Evolutionary conservation across 2,797 vertebrate genomes (phyloP), one percentile per base, ranked within the genome.

Genomic region (Oreonectes daqikongensis): DNA sequence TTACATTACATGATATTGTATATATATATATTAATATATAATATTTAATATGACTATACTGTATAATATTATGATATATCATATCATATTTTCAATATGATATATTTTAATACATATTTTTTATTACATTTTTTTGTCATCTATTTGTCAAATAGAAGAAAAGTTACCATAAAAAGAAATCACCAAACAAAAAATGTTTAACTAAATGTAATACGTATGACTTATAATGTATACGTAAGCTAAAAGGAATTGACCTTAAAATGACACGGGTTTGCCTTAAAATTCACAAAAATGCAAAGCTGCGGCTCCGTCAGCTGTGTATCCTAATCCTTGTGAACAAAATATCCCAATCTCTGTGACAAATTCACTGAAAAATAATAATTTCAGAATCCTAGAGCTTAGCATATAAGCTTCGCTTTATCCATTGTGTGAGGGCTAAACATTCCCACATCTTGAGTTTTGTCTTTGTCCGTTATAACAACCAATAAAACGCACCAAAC

Each of bases 321-420:
- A 18, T 53, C 52, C 18, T 69, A 69, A 77, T 69, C 66, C 75
- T 52, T 61, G 30, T 61, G 30, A 69, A 77, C 66, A 63, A 60
- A 77, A 77, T 63, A 42, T 55, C 46, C 52, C 66, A 77, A 63
- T 77, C 57, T 77, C 67, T 64, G 67, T 69, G 59, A 70, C 67
- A 50, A 70, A 69, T 77, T 63, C 18, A 18, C 75, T 18, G n/a
- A 32, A 64, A 70, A 77, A 70, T 42, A 70, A 77, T 55, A 17
- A 22, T 26, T 53, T 48, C 20, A 53, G 44, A 70, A 64, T 20
- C 75, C 30, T 48, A 32, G 32, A 70, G 75, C 60, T 69, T 70
- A 77, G 46, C 59, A 24, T 64, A 64, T 70, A 77, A 77, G 46
- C 75, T 70, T 32, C 8, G 32, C 17, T 63, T 70, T 70, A 77